Conservation (phyloP, 2,888 invertebrate species). For the Hartigia nigra region DNA sequence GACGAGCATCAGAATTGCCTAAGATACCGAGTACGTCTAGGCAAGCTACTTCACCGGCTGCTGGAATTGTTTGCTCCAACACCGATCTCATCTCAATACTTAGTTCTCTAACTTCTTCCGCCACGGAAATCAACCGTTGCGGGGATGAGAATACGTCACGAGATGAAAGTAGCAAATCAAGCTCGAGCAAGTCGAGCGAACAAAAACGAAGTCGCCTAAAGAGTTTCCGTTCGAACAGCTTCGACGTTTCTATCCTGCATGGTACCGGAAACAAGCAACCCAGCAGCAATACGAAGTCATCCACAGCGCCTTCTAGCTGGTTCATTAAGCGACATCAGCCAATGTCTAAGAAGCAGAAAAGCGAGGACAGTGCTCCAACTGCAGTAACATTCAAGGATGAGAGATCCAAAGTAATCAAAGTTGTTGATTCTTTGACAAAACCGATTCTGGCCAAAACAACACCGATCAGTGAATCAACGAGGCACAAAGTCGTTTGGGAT, state of each 20-base stretch:
- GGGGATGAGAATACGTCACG: conserved; percentile 48
- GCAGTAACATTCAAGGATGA: conserved; percentile 69
- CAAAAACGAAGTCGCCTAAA: conserved; percentile 72
- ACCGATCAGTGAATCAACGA: conserved; percentile 37
- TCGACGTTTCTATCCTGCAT: conserved; percentile 81
- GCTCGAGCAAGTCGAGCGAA: conserved; percentile 53
- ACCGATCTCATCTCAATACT: conserved; percentile 84
- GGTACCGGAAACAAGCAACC: conserved; percentile 67
- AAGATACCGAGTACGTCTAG: conserved; percentile 34
- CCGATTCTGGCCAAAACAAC: conserved; percentile 47
- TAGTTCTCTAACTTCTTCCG: conserved; percentile 82
- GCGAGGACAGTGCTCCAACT: conserved; percentile 64
- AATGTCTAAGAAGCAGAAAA: conserved; percentile 70
- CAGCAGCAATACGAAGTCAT: conserved; percentile 55
- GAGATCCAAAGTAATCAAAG: conserved; percentile 49
- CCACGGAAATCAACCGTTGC: conserved; percentile 81
- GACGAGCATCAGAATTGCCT: conserved; percentile 54
- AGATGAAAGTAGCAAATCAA: neutral
- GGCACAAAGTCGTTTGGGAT: conserved; percentile 79
- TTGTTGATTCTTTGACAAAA: conserved; percentile 59
- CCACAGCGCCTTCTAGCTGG: conserved; percentile 75
- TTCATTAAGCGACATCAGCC: conserved; percentile 84
- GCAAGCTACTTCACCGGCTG: conserved; percentile 48
- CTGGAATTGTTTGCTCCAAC: conserved; percentile 83
- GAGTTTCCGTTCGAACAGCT: conserved; percentile 85